A percentile compares a stretch with the other conserved stretches of the same genome.
These are phyloP conservation scores for Mercenaria mercenaria DNA, from an alignment of 1,140 invertebrate genomes.

Conservation along the genomic window DNA sequence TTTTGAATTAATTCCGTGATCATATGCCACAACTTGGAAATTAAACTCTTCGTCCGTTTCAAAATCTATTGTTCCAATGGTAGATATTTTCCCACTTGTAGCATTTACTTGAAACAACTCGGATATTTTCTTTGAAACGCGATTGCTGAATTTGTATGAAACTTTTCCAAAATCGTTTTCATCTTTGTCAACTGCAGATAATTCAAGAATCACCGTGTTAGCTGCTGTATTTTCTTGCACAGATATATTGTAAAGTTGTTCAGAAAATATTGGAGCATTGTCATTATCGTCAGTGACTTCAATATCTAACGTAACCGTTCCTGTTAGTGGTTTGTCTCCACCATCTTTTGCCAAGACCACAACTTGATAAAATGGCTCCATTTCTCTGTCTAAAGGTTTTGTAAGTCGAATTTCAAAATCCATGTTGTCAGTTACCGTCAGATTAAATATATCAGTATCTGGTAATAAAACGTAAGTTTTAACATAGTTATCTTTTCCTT, in stretches of 20 bases:
- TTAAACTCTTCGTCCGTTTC: constrained; percentile 87
- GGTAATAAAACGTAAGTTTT: constrained; percentile 70
- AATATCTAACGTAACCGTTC: constrained; percentile 72
- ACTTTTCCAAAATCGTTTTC: constrained; percentile 76
- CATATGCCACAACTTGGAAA: constrained; percentile 72
- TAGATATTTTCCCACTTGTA: constrained; percentile 72
- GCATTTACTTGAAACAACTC: constrained; percentile 91
- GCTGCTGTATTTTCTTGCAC: constrained; percentile 89
- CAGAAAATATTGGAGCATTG: constrained; percentile 73
- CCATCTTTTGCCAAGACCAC: constrained; percentile 73
- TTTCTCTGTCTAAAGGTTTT: constrained; percentile 72
- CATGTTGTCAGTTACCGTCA: constrained; percentile 62
- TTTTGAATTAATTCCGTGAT: constrained; percentile 61
- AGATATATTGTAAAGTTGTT: constrained; percentile 85
- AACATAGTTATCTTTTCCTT: constrained; percentile 68
- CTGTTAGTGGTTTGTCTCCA: constrained; percentile 65
- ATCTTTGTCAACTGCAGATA: constrained; percentile 78
- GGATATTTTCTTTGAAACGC: constrained; percentile 95
- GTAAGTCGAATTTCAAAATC: constrained; percentile 72
- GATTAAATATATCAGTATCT: constrained; percentile 46
- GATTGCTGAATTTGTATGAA: constrained; percentile 91
- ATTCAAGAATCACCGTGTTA: constrained; percentile 63
- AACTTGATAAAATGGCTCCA: constrained; percentile 70
- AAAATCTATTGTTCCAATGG: constrained; percentile 90
- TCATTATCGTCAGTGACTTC: constrained; percentile 88